Conservation (phyloP, 2,113 vertebrate genomes). For the Ictalurus furcatus region DNA sequence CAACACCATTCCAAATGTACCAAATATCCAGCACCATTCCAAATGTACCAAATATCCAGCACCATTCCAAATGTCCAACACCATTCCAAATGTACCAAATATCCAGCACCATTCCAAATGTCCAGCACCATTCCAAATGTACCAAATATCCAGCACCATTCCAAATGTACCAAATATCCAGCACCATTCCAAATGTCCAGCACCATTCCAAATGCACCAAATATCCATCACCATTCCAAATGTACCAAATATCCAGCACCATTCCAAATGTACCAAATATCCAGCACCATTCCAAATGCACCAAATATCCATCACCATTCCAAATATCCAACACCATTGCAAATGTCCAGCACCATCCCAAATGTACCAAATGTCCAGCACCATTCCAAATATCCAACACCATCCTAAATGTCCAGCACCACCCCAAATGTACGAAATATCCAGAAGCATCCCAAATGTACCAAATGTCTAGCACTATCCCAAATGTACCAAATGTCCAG, state of each 20-base stretch:
- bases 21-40: not conserved
- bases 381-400: not conserved
- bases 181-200: not conserved
- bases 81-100: not conserved
- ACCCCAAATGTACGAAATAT: not conserved
- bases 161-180: not conserved
- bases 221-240: not conserved
- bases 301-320: no score
- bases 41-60: not conserved
- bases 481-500: not conserved
- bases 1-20: not conserved
- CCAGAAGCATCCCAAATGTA: not conserved
- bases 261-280: not conserved
- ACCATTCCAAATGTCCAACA: no score
- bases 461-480: not conserved
- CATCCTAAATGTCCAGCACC: not conserved
- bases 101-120: not conserved
- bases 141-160: not conserved
- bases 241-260: not conserved
- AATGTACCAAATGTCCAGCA: not conserved
- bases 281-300: not conserved
- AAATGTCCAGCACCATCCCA: not conserved
- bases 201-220: not conserved
- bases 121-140: not conserved
- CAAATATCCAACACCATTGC: no score